These are phyloP conservation scores for Tetraneura akinire DNA, from an alignment of 1,140 invertebrate species.

Conservation along the genomic window DNA sequence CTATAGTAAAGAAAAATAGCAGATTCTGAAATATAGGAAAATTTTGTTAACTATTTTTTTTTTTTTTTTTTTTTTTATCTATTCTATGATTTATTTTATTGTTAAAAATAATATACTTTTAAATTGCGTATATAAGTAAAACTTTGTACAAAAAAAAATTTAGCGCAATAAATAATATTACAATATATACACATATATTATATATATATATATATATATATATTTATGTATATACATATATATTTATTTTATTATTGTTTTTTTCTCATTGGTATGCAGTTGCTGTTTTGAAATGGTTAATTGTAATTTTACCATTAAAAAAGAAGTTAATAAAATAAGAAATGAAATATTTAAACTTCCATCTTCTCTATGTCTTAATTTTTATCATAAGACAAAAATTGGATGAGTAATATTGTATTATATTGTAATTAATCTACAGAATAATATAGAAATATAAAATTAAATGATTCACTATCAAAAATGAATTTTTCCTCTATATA, in stretches of 20 bases:
- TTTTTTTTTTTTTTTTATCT: conserved; percentile 12
- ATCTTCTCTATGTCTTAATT: not conserved
- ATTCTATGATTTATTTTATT: conserved; percentile 51
- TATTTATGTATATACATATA: conserved; percentile 20
- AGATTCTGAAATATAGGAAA: conserved; percentile 39
- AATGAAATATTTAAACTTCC: conserved; percentile 14
- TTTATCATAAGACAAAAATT: no score
- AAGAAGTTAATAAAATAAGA: not conserved
- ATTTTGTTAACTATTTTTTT: conserved; percentile 48
- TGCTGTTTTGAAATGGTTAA: conserved; percentile 24
- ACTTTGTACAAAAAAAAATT: conserved; percentile 51
- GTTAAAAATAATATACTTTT: conserved; percentile 51
- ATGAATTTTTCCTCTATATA: no score
- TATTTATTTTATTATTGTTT: conserved; percentile 37
- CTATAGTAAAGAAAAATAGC: conserved; percentile 29
- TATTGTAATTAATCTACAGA: no score
- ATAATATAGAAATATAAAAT: no score
- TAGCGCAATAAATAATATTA: conserved; percentile 51
- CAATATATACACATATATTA: conserved; percentile 23
- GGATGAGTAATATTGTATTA: no score
- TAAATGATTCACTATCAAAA: no score
- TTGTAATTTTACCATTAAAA: conserved; percentile 37
- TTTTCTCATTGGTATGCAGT: conserved; percentile 25
- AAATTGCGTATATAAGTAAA: conserved; percentile 49
- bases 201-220: conserved; percentile 4